Base-by-base conservation (phyloP, 2,888 invertebrate species). In the Eledone cirrhosa region DNA sequence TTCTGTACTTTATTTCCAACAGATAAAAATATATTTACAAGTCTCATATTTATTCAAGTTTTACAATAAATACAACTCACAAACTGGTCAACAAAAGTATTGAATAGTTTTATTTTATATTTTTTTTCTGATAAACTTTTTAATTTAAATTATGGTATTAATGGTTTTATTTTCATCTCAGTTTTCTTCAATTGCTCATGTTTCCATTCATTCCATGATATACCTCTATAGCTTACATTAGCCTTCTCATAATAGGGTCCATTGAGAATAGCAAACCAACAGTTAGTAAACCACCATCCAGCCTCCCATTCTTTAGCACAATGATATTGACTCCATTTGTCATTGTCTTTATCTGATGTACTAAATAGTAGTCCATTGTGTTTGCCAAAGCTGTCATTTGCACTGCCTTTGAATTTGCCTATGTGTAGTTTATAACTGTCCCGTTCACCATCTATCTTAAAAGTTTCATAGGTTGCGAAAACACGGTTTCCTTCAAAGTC, bases 201-300 rank as follows among this genome's bases (percentile, higher is more conserved):
- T 79, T 90, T 90, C 90, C 90, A 90, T 77, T 88, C 87, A 80
- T 89, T 90, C 90, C 90, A 90, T 8, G 89, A 85, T 65, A 90
- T 87, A 7, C 89, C 89, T 27, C 87, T 82, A 80, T 86, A 88
- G 53, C 84, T 79, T 5, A 88, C 87, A 63, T 86, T 83, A 3
- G 89, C 87, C 16, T 83, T 83, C 81, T 90, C 93, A 84, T 94
- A 94, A 91, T 96, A 97, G 85, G 95, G 94, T 22, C 97, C 97
- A 89, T 97, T 97, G 82, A 97, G 93, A 92, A 97, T 97, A 33
- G 95, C 96, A 88, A 96, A 96, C 91, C 97, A 97, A 92, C 97
- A 97, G 91, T 97, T 96, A 81, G 96, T 95, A 92, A 95, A 97
- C 97, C 97, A 97, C 97, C 97, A 97, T 59, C 97, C 97, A 27